Conservation (phyloP, 1,140 invertebrate species). For the Trialeurodes vaporariorum region DNA sequence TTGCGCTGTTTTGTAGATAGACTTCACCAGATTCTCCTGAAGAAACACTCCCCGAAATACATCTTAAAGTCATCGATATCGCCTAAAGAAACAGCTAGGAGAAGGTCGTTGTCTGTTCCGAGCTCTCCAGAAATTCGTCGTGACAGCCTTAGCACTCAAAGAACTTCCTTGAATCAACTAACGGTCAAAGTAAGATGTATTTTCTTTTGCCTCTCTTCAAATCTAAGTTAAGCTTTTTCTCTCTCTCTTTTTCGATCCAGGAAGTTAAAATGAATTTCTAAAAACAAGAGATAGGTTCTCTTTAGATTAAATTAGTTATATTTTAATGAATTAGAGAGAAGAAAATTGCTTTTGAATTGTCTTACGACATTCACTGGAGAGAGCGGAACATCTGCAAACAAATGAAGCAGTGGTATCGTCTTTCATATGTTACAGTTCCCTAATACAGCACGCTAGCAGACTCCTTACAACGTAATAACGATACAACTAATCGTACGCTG, state of each 20-base stretch:
- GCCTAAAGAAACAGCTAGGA: constrained; percentile 43
- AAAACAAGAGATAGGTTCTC: background rate
- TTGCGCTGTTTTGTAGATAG: too few species aligned
- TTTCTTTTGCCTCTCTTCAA: too few species aligned
- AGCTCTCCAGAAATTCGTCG: constrained; percentile 19
- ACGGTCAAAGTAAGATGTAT: constrained; percentile 9
- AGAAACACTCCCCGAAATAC: constrained; percentile 69
- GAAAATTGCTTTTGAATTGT: background rate
- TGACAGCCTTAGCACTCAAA: background rate
- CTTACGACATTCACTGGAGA: too few species aligned
- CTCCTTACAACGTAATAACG: background rate
- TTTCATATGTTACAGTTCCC: background rate
- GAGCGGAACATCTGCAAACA: too few species aligned
- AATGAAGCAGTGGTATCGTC: too few species aligned
- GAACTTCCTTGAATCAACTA: constrained; percentile 1
- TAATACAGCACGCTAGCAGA: background rate
- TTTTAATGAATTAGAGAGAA: background rate
- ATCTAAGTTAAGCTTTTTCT: background rate
- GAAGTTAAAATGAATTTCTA: background rate
- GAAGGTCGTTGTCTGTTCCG: constrained; percentile 20
- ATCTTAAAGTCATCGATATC: constrained; percentile 67
- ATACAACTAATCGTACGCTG: background rate
- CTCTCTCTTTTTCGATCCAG: background rate
- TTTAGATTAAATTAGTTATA: background rate
- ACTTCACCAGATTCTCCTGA: constrained; percentile 39